Percentiles rank a stretch among this genome's conserved stretches.
Evolutionary conservation across 2,888 invertebrate genomes (phyloP).

Genomic region (Cryptophagus acutangulus): DNA sequence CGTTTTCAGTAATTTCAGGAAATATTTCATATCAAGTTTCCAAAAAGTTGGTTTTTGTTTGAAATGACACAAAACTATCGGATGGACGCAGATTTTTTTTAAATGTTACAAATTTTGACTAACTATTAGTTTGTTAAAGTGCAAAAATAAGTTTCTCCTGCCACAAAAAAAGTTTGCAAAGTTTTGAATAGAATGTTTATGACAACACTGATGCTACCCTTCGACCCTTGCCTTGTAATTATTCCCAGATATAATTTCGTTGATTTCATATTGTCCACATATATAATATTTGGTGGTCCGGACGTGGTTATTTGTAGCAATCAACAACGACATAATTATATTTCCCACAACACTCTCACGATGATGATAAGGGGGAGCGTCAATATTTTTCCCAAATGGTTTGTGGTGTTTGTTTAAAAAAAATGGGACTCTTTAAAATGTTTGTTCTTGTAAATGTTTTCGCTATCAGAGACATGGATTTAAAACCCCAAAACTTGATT

Average conservation of each 20-base stretch:
- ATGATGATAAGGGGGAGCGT: not conserved
- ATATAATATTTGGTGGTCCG: slow-evolving; percentile 29
- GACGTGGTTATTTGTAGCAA: slow-evolving; percentile 13
- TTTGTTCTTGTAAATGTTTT: slow-evolving; percentile 1
- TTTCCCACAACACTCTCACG: not conserved
- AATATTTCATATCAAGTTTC: too few relatives aligned
- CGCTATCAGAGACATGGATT: slow-evolving; percentile 12
- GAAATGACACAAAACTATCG: too few relatives aligned
- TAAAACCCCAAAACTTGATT: slow-evolving; percentile 22
- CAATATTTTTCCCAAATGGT: not conserved
- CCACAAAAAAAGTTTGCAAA: too few relatives aligned
- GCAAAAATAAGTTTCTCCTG: too few relatives aligned
- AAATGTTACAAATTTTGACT: too few relatives aligned
- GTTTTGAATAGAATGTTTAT: too few relatives aligned
- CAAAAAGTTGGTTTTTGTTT: too few relatives aligned
- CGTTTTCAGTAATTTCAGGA: too few relatives aligned
- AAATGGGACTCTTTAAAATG: slow-evolving; percentile 1
- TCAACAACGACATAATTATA: slow-evolving; percentile 8
- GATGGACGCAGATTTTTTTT: too few relatives aligned
- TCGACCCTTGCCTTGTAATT: slow-evolving; percentile 25
- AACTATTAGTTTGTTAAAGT: too few relatives aligned
- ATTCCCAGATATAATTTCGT: slow-evolving; percentile 32
- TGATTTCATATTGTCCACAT: slow-evolving; percentile 33
- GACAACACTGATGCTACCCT: slow-evolving; percentile 11
- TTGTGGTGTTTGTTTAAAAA: not conserved